These are phyloP conservation scores for Antheraea mylitta DNA, from an alignment of 1,140 invertebrate genomes.

Conservation along the genomic window DNA sequence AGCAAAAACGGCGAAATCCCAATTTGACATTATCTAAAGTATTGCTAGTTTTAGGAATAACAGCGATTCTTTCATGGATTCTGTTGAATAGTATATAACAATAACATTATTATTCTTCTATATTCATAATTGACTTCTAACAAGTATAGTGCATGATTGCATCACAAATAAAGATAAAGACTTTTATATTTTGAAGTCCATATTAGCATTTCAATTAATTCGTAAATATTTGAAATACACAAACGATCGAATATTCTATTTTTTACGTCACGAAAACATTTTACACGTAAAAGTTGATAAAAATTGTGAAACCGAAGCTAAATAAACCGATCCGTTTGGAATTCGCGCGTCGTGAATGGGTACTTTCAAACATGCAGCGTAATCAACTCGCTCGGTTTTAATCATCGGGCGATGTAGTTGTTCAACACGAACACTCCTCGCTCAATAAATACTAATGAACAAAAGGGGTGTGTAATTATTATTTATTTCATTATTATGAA, in stretches of 20 bases:
- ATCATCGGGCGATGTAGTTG: constrained; percentile 33
- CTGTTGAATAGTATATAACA: too few relatives aligned
- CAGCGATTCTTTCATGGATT: too few relatives aligned
- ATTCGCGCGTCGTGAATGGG: constrained; percentile 33
- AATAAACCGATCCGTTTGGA: constrained; percentile 34
- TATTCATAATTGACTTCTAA: too few relatives aligned
- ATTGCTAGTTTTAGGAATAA: too few relatives aligned
- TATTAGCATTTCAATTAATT: background rate
- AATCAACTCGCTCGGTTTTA: constrained; percentile 40
- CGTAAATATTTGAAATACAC: background rate
- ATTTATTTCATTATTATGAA: too few relatives aligned
- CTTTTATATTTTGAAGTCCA: too few relatives aligned
- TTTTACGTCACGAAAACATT: background rate
- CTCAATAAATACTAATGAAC: background rate
- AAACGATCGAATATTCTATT: background rate
- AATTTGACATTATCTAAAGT: too few relatives aligned
- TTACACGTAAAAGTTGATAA: background rate
- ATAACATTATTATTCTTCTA: too few relatives aligned
- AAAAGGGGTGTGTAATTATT: background rate
- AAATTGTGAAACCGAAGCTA: constrained; percentile 18
- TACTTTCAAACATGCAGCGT: constrained; percentile 33
- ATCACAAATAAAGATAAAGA: too few relatives aligned
- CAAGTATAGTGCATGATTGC: too few relatives aligned
- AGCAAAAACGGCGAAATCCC: too few relatives aligned
- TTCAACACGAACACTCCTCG: constrained; percentile 13